Evolutionary conservation across 1,140 invertebrate species (phyloP).

Genomic region (Stratiolaelaps scimitus): DNA sequence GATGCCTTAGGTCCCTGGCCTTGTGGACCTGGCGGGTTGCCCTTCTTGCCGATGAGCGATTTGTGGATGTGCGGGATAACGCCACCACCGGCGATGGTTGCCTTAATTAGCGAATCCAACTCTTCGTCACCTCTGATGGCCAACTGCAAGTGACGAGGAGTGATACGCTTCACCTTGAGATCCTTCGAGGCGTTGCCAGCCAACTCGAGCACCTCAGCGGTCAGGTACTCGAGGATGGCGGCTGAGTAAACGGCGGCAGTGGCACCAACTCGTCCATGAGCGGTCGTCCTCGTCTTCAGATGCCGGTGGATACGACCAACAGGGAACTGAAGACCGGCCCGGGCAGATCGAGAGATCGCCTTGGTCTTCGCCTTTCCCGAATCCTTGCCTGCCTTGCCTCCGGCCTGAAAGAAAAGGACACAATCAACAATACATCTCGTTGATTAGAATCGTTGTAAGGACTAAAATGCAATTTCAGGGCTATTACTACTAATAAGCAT

Average conservation of each 20-base stretch:
- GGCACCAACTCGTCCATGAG: conserved; percentile 94
- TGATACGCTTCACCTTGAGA: conserved; percentile 99
- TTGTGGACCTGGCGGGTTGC: conserved; percentile 41
- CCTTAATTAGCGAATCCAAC: conserved; percentile 96
- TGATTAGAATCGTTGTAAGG: too few relatives aligned
- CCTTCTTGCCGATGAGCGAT: conserved; percentile 95
- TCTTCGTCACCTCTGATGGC: conserved; percentile 99
- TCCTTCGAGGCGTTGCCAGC: conserved; percentile 96
- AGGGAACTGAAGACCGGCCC: conserved; percentile 94
- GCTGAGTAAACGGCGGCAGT: conserved; percentile 98
- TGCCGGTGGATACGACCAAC: conserved; percentile 98
- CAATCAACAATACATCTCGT: too few relatives aligned
- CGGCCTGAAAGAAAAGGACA: conserved; percentile 52
- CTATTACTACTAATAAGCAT: too few relatives aligned
- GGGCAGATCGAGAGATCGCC: conserved; percentile 90
- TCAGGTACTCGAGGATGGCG: conserved; percentile 97
- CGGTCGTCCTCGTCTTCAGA: conserved; percentile 95
- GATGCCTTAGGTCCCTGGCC: conserved; percentile 32
- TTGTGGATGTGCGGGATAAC: conserved; percentile 99
- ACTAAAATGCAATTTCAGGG: too few relatives aligned
- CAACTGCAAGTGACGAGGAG: conserved; percentile 93
- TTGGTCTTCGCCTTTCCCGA: conserved; percentile 99
- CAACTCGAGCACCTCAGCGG: conserved; percentile 66
- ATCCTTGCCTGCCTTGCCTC: conserved; percentile 98
- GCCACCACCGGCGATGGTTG: conserved; percentile 96